Evolutionary conservation across 1,140 invertebrate genomes (phyloP), one percentile per base, ranked within the genome.

Genomic region (Drosophila mojavensis): DNA sequence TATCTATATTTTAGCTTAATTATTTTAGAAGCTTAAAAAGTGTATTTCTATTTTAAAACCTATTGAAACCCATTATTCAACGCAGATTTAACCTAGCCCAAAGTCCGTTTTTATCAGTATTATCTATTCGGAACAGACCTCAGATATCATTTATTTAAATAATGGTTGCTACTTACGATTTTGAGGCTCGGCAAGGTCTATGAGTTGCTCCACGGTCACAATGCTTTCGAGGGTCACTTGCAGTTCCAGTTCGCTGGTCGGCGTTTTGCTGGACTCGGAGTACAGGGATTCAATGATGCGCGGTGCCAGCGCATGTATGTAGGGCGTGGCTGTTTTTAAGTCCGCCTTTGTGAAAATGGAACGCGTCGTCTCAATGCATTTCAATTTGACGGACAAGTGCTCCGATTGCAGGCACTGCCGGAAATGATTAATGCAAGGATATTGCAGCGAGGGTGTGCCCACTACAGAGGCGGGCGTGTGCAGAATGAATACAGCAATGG

Each of bases 371-470:
- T 97, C 96, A 28, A 97, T 94, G 82, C 96, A 97, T 91, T 97
- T 97, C 20, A 97, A 83, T 90, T 94, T 95, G 0, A 97, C 94
- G 94, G 96, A 82, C 54, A 90, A 64, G 72, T 91, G 88, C 51
- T 92, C 91, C 55, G 95, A 96, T 86, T 98, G 96, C 71, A 99
- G 94, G 79, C 97, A 96, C 76, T 97, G 96, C 54, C 97, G 94
- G 91, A 98, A 98, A 76, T 98, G 95, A 93, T 99, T 98, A 74
- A 99, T 97, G 86, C 97, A 98, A 2, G 98, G 98, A 93, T 97
- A 97, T 91, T 97, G 96, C 30, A 99, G 92, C 81, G 97, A 96
- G 2, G 96, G 95, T 7, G 96, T 95, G 39, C 94, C 93, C 9
- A 96, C 95, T 9, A 98, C 96, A 68, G 96, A 94, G 4, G 95